phyloP scores from a whole-genome alignment of 2,797 vertebrate genomes.

The Gymnothorax reevesii region DNA sequence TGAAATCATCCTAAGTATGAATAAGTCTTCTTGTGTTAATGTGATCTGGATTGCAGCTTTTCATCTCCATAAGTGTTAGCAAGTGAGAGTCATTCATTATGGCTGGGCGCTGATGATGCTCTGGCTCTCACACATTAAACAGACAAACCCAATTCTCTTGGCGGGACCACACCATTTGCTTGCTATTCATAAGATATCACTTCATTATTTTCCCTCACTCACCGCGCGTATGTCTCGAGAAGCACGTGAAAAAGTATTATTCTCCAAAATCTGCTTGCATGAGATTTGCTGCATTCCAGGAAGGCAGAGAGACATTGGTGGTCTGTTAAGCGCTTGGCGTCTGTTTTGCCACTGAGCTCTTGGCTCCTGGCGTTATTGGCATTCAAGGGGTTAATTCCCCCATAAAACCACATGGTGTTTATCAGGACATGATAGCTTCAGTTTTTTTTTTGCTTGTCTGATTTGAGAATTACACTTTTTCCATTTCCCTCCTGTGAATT shows the following conservation, averaged over 20 bases:
- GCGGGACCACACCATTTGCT: neutral
- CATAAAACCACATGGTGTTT: neutral
- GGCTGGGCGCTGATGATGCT: constrained; percentile 47
- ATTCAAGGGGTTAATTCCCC: neutral
- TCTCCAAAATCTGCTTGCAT: neutral
- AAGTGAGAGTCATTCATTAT: constrained; percentile 60
- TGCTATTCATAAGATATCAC: neutral
- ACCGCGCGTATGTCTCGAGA: neutral
- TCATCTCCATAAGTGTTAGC: constrained; percentile 70
- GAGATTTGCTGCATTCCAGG: neutral
- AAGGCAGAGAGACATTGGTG: neutral
- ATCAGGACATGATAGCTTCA: neutral
- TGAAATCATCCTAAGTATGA: constrained; percentile 76
- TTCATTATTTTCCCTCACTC: neutral
- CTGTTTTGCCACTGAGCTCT: constrained; percentile 1
- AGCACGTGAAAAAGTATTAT: neutral
- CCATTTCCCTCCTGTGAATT: neutral
- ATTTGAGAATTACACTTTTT: neutral
- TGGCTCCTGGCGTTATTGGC: neutral
- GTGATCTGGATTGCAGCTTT: constrained; percentile 67
- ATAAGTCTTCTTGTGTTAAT: constrained; percentile 74
- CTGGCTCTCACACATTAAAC: constrained; percentile 50
- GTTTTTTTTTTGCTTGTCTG: neutral
- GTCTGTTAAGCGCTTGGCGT: neutral
- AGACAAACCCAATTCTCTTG: neutral